These are phyloP conservation scores for Thumatha senex DNA, from an alignment of 2,888 invertebrate genomes.

Conservation along the genomic window DNA sequence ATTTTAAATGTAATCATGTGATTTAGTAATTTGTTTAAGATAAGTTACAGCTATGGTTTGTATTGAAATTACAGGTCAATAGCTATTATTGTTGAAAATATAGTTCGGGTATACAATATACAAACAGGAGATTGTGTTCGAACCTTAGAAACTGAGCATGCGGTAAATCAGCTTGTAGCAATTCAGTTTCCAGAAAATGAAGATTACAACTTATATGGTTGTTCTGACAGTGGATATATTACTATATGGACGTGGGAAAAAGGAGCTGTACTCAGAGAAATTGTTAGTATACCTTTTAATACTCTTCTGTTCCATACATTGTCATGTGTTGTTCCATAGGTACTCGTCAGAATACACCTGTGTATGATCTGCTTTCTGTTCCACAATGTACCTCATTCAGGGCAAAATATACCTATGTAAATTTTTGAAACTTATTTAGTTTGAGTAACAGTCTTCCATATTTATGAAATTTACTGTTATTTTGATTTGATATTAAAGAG, in stretches of 20 bases:
- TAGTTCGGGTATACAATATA: constrained; percentile 71
- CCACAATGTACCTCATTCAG: no score
- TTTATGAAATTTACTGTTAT: no score
- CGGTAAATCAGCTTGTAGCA: constrained; percentile 56
- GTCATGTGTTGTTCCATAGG: no score
- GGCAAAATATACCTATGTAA: background rate
- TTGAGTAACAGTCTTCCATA: no score
- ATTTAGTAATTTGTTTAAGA: background rate
- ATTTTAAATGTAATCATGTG: background rate
- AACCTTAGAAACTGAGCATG: constrained; percentile 65
- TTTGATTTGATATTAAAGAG: no score
- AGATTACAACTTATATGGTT: constrained; percentile 70
- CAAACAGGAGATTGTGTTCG: constrained; percentile 72
- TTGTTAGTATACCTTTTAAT: constrained; percentile 46
- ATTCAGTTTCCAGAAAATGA: constrained; percentile 71
- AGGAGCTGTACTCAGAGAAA: constrained; percentile 73
- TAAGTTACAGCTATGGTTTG: background rate
- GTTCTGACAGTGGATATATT: constrained; percentile 64
- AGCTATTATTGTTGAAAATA: constrained; percentile 71
- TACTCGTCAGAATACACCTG: no score
- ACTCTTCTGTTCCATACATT: background rate
- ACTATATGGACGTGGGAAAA: constrained; percentile 78
- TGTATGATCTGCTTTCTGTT: no score
- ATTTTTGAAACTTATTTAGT: no score
- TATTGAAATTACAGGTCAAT: constrained; percentile 58